A percentile compares a stretch with the other conserved stretches of the same genome.
Evolutionary conservation across 2,797 vertebrate species (phyloP).

Genomic region (Cuniculus paca): DNA sequence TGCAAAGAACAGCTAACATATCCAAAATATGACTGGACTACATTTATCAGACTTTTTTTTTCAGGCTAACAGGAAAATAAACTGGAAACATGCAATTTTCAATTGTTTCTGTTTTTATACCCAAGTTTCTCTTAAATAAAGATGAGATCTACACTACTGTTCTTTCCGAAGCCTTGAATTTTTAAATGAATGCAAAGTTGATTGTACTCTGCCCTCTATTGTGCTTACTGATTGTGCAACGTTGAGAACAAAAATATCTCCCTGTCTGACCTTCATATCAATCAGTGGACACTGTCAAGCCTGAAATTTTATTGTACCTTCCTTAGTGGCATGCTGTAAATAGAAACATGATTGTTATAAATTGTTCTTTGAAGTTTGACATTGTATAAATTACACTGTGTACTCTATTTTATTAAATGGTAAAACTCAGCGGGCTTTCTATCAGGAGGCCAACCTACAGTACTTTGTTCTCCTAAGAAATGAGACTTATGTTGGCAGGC

Average conservation of each 20-base stretch:
- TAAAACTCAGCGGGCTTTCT: conserved; percentile 69
- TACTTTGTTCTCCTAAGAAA: conserved; percentile 69
- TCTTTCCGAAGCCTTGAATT: conserved; percentile 50
- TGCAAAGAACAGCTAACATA: conserved; percentile 1
- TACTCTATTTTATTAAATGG: conserved; percentile 81
- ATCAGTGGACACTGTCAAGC: conserved; percentile 72
- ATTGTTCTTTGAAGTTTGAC: conserved; percentile 78
- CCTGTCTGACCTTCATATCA: conserved; percentile 68
- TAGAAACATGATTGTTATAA: conserved; percentile 82
- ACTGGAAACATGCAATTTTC: conserved; percentile 28
- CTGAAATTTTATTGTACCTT: conserved; percentile 72
- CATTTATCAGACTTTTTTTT: conserved; percentile 20
- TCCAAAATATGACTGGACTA: neutral
- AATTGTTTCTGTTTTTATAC: conserved; percentile 37
- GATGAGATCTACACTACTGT: neutral
- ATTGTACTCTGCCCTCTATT: conserved; percentile 35
- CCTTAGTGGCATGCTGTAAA: conserved; percentile 72
- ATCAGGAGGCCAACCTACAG: conserved; percentile 47
- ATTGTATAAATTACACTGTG: conserved; percentile 77
- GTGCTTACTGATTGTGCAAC: neutral
- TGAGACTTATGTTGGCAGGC: conserved; percentile 30
- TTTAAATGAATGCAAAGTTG: conserved; percentile 61
- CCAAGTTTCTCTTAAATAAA: conserved; percentile 57
- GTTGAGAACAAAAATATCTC: neutral
- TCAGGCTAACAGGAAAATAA: conserved; percentile 8